Conservation (phyloP, 2,888 invertebrate species). For the Caenorhabditis sp. region DNA sequence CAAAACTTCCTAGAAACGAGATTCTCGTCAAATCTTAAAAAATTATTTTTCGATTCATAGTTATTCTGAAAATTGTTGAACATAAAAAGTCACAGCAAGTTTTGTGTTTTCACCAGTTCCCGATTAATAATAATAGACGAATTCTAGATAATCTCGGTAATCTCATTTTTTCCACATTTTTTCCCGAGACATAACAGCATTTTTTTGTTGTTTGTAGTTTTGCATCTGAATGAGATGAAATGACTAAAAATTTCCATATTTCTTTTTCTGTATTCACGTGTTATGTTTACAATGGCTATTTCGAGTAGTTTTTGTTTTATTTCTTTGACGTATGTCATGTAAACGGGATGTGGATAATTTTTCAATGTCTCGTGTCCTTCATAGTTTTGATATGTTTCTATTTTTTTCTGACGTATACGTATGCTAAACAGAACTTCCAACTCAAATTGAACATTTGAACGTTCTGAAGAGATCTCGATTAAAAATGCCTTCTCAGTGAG, state of each 20-base stretch:
- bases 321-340: not conserved
- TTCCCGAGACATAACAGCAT: not conserved
- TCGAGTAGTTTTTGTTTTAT: not conserved
- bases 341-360: not conserved
- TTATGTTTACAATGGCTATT: not conserved
- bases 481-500: too few relatives aligned
- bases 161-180: not conserved
- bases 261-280: not conserved
- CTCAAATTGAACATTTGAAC: not conserved
- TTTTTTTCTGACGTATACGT: too few relatives aligned
- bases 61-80: too few relatives aligned
- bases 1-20: too few relatives aligned
- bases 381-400: not conserved
- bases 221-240: not conserved
- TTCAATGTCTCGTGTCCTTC: not conserved
- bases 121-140: not conserved
- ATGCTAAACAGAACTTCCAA: not conserved
- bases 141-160: not conserved
- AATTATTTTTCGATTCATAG: too few relatives aligned
- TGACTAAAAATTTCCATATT: not conserved
- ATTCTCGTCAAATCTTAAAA: too few relatives aligned
- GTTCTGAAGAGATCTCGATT: too few relatives aligned
- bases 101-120: not conserved
- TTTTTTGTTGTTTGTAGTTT: not conserved
- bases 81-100: too few relatives aligned